Conservation (phyloP, 2,888 invertebrate genomes). For the Scaptomyza tumidula region DNA sequence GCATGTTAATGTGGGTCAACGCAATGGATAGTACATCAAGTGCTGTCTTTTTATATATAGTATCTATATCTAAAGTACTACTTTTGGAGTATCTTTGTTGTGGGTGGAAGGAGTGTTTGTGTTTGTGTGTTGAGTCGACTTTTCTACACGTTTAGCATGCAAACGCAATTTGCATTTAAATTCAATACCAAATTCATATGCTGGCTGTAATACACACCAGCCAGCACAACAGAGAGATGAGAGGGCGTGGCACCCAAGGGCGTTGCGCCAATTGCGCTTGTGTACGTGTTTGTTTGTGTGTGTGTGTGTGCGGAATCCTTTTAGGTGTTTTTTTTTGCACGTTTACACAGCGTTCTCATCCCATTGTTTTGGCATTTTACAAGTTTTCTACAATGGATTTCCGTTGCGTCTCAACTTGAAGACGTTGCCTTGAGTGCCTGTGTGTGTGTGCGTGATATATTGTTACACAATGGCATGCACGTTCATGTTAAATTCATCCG, state of each 20-base stretch:
- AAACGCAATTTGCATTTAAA: conserved; percentile 81
- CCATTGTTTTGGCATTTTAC: conserved; percentile 77
- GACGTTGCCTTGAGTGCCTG: conserved; percentile 38
- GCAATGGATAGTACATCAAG: conserved; percentile 19
- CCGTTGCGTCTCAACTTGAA: conserved; percentile 56
- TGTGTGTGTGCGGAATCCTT: conserved; percentile 37
- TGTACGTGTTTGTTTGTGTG: conserved; percentile 1
- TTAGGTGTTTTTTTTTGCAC: conserved; percentile 55
- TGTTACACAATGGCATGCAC: conserved; percentile 66
- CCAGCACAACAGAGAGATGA: conserved; percentile 8
- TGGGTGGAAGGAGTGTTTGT: not conserved
- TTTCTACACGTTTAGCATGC: conserved; percentile 71
- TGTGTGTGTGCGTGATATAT: conserved; percentile 60
- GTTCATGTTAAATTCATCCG: conserved; percentile 77
- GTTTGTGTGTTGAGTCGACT: conserved; percentile 42
- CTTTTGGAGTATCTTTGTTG: conserved; percentile 3
- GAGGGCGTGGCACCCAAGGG: conserved; percentile 46
- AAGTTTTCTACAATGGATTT: conserved; percentile 79
- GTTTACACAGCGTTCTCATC: conserved; percentile 36
- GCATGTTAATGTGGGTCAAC: conserved; percentile 37
- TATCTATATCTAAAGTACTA: not conserved
- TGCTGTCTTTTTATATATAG: not conserved
- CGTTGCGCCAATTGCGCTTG: conserved; percentile 21
- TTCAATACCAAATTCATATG: conserved; percentile 81
- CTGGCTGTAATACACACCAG: conserved; percentile 71